Evolutionary conservation across 2,113 vertebrate genomes (phyloP).

Genomic region (Salvelinus namaycush): DNA sequence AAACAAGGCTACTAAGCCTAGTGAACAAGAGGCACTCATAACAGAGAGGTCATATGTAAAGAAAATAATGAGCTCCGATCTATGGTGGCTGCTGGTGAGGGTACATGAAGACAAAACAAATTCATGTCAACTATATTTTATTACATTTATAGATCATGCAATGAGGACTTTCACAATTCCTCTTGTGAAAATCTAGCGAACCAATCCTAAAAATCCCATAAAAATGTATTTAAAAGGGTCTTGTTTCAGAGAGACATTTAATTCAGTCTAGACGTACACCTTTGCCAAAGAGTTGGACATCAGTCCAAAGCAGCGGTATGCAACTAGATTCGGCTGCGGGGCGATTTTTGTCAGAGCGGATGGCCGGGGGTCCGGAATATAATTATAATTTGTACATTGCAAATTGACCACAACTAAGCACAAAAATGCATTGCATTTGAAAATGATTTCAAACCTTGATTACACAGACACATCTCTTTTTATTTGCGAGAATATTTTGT

Average conservation of each 20-base stretch:
- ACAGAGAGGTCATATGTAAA: neutral
- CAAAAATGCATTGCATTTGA: no score
- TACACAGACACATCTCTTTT: no score
- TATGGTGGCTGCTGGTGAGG: neutral
- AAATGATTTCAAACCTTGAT: no score
- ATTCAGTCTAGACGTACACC: no score
- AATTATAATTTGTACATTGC: no score
- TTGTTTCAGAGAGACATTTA: neutral
- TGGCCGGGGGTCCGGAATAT: no score
- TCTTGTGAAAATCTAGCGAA: neutral
- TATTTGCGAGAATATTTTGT: no score
- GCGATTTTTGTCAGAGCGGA: no score
- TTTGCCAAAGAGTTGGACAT: no score
- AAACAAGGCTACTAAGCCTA: neutral
- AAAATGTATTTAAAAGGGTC: neutral
- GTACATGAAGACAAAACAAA: neutral
- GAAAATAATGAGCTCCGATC: neutral
- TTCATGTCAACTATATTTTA: slow-evolving; percentile 48
- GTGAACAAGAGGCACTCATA: neutral
- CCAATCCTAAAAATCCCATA: neutral
- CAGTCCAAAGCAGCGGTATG: no score
- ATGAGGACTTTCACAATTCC: slow-evolving; percentile 8
- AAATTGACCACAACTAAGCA: no score
- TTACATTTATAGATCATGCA: slow-evolving; percentile 40
- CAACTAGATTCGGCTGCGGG: no score